phyloP scores from a whole-genome alignment of 23 tunicate species.

The Phallusia fumigata region DNA sequence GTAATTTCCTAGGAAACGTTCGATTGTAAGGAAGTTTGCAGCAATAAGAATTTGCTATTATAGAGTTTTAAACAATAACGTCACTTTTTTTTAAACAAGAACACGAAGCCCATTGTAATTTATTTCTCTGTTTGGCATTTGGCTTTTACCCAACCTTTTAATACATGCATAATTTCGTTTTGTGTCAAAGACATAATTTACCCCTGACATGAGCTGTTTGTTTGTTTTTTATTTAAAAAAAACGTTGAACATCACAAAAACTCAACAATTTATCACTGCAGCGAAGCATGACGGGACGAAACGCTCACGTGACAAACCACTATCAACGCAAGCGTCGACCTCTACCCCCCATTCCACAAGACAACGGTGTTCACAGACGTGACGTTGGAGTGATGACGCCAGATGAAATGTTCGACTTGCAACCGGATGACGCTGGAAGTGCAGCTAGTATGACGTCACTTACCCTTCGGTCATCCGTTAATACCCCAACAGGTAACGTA shows the following conservation, averaged over 20 bases:
- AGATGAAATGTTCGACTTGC: slow-evolving; percentile 8
- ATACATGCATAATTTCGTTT: too few relatives aligned
- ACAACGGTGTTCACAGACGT: background rate
- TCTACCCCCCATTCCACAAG: slow-evolving; percentile 33
- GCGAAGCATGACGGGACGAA: background rate
- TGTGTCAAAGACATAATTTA: too few relatives aligned
- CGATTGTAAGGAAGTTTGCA: too few relatives aligned
- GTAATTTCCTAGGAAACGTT: too few relatives aligned
- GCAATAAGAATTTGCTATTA: too few relatives aligned
- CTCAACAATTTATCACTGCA: background rate
- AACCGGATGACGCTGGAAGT: background rate
- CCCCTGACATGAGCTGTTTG: background rate
- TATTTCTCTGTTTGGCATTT: too few relatives aligned
- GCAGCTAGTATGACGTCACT: slow-evolving; percentile 11
- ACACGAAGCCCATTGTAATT: too few relatives aligned
- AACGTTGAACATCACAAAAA: background rate
- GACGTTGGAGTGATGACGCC: slow-evolving; percentile 68
- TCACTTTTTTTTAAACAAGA: too few relatives aligned
- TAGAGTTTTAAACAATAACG: too few relatives aligned
- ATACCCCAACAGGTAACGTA: slow-evolving; percentile 20
- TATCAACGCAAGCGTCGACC: slow-evolving; percentile 37
- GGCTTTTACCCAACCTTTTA: too few relatives aligned
- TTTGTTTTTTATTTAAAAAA: background rate
- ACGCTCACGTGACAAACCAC: slow-evolving; percentile 10
- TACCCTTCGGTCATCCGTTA: slow-evolving; percentile 6